Base-by-base conservation (phyloP, 1,140 invertebrate genomes). In the Andricus grossulariae region DNA sequence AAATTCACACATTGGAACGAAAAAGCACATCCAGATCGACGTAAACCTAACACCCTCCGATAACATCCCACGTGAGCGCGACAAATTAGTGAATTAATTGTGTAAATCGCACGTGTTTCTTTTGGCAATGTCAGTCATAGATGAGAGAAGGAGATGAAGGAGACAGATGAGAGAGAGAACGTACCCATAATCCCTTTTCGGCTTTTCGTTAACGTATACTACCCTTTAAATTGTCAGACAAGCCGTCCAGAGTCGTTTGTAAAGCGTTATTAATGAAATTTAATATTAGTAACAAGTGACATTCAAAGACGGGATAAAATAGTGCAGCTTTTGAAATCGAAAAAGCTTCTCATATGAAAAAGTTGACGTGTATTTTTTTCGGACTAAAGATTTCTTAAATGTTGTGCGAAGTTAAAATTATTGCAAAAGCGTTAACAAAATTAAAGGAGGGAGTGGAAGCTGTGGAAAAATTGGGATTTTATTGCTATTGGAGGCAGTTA, bases 81-180 rank as follows among this genome's bases (percentile, higher is more conserved):
- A 89, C 87, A 88, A 88, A 89, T 84, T 85, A 87, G 79, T 84
- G 82, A 86, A 89, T 88, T 88, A 88, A 89, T 89, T 88, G 87
- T 88, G 84, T 83, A 88, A 88, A 86, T 86, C 87, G 84, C 79
- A 74, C 55, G 72, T 55, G 75, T 55, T 16, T 70, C 75, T 49
- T 77, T 50, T 66, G 4, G 13, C 60, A 66, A 66, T 39, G 25
- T 45, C 39, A 0, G 10, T 45, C 39, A 45, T 45, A 45, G 50
- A 7, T 5, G 55, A 74, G 50, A 51, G 60, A 19, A 75, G 57
- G 50, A 39, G 75, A 80, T 66, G 75, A 25, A 13, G 51, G 71
- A 51, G 52, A 73, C 49, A 71, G 78, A 51, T 70, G 72, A 73
- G 54, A 72, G 73, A 72, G 79, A 66, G 72, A 51, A 73, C 15